Evolutionary conservation across 2,113 vertebrate species (phyloP), one percentile per base, ranked within the genome.

Genomic region (Phaethon lepturus): DNA sequence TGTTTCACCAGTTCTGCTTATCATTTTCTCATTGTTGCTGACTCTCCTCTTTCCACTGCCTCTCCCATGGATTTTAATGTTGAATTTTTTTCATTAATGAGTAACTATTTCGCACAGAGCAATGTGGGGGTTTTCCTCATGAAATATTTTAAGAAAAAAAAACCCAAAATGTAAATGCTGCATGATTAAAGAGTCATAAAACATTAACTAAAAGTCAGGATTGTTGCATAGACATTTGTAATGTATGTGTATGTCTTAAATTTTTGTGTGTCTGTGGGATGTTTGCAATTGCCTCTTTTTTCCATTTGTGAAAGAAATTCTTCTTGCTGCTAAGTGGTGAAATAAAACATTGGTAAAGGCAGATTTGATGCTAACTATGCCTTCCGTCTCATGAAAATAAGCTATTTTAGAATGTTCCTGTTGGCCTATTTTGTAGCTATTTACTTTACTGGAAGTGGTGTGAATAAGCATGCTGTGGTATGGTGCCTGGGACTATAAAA

Each of bases 1-100:
- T 97, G 94, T 97, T 97, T 98, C 95, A 98, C 91, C 97, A 97
- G 95, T 98, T 97, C 96, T 97, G 90, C 93, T 93, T 93, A 98
- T 76, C 93, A 96, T 86, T 97, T 97, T 92, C 93, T 95, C 75
- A 76, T 85, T 97, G 90, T 89, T 96, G 88, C 88, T 81, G 93
- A 79, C 88, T 96, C 52, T 71, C 42, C 58, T 75, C 6, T 35
- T 68, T 96, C 78, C 1, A 24, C 95, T 96, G 92, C 95, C 92
- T 97, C 92, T 96, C 81, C 87, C 85, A 35, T 95, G 85, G 92
- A 90, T 74, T 47, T 95, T 95, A 90, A 91, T 89, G 93, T 85
- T 91, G 64, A 85, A 29, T 63, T 90, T 96, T 97, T 95, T 96
- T 91, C 91, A 90, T 96, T 93, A 89, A 94, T 86, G 87, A 96